These are phyloP conservation scores for Diloba caeruleocephala DNA, from an alignment of 2,888 invertebrate species.

Conservation along the genomic window DNA sequence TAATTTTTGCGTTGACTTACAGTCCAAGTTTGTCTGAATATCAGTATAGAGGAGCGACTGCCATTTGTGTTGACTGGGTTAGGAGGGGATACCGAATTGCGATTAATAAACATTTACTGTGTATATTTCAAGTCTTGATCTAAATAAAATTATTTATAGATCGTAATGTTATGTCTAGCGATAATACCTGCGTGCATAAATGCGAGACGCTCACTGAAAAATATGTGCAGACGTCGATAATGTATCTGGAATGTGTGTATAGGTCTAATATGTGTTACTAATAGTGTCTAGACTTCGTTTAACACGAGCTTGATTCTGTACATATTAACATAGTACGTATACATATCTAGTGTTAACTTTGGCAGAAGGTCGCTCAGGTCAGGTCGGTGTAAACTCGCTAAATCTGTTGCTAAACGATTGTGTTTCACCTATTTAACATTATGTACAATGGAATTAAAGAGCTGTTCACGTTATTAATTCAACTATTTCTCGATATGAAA, in stretches of 20 bases:
- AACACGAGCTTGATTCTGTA: slow-evolving; percentile 56
- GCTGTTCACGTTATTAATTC: slow-evolving; percentile 14
- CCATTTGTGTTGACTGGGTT: too few relatives aligned
- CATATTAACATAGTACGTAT: slow-evolving; percentile 47
- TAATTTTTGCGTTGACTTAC: too few relatives aligned
- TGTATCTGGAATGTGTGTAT: slow-evolving; percentile 51
- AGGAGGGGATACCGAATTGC: too few relatives aligned
- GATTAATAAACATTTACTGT: not conserved
- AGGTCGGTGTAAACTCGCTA: slow-evolving; percentile 27
- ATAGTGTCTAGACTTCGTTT: slow-evolving; percentile 69
- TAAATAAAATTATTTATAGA: slow-evolving; percentile 14
- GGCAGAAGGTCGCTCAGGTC: slow-evolving; percentile 51
- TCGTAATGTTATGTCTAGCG: slow-evolving; percentile 15
- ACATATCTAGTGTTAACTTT: slow-evolving; percentile 49
- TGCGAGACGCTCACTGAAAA: slow-evolving; percentile 40
- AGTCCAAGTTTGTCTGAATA: too few relatives aligned
- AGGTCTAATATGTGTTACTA: slow-evolving; percentile 62
- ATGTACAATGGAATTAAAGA: slow-evolving; percentile 12
- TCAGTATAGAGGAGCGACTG: too few relatives aligned
- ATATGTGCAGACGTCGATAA: slow-evolving; percentile 46
- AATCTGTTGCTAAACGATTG: slow-evolving; percentile 35
- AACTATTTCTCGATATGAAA: not conserved
- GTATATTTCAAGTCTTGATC: slow-evolving; percentile 4
- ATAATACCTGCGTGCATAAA: not conserved
- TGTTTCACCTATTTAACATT: slow-evolving; percentile 17